Base-by-base conservation (phyloP, 2,797 vertebrate genomes). In the Astyanax mexicanus region DNA sequence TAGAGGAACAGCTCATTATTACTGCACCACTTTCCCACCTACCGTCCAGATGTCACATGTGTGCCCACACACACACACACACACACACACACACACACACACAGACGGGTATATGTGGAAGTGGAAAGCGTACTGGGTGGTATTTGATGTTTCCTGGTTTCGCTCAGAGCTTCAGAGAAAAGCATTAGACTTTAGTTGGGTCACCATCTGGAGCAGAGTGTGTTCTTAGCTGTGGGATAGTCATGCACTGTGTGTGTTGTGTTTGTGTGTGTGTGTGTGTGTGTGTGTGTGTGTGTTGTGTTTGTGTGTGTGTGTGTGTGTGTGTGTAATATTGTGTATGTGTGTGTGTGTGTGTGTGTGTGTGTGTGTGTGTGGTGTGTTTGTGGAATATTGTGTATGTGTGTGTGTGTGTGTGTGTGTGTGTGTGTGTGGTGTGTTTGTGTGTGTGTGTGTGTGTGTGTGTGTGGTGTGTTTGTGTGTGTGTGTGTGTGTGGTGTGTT, bases 171-270 rank as follows among this genome's bases (percentile, higher is more conserved):
- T 78, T 44, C 61, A 78, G 47, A 55, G 72, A 71, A 74, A 58
- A 7, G 67, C 61, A 61, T 72, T 68, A 78, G 54, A 9, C 4
- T 3, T 21, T 61, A 81, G 69, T 58, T 69, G 60, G 68, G 47
- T 69, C 27, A 72, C 61, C 80, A 75, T 81, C 72, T 81, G 80
- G 71, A 64, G 45, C 60, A 0, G 42, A 10, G 58, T 54, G 72
- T 67, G 75, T 49, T 75, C 69, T 55, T 79, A 68, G 47, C 55
- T 21, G 13, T 44, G 40, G 42, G 72, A 68, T 74, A 19, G 4
- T 73, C 0, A 8, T 68, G 32, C 58, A 52, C 54, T 25, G 42
- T 44, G 42, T 35, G 61, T 13, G 4, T 32, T 32, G 44, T 17
- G 44, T 21, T 4, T 35, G 69, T 38, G 42, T 19, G 6, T 23